These are phyloP conservation scores for Hemicrepidius hirtus DNA, from an alignment of 2,888 invertebrate species.

Conservation along the genomic window DNA sequence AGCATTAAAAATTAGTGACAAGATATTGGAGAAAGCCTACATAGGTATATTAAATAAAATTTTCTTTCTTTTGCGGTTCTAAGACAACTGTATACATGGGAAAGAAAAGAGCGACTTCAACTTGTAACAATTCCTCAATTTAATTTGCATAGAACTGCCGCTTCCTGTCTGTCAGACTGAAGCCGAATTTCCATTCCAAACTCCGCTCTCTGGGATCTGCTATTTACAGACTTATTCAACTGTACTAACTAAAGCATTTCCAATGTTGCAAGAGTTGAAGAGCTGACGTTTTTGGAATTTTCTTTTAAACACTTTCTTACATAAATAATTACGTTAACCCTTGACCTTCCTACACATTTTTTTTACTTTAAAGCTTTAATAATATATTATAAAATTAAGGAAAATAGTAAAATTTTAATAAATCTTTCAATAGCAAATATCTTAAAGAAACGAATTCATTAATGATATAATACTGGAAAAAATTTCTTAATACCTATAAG, in stretches of 20 bases:
- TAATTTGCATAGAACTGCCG: constrained; percentile 69
- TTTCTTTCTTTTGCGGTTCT: constrained; percentile 12
- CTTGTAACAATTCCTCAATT: constrained; percentile 70
- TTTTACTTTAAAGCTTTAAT: too few species aligned
- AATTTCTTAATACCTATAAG: neutral
- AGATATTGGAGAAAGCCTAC: neutral
- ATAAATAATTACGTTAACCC: neutral
- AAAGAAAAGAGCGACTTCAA: constrained; percentile 44
- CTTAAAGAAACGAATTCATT: too few species aligned
- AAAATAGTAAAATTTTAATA: too few species aligned
- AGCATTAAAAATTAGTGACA: neutral
- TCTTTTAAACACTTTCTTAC: neutral
- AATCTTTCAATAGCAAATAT: too few species aligned
- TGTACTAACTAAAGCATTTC: constrained; percentile 29
- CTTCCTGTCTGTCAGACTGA: constrained; percentile 67
- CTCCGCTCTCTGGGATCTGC: constrained; percentile 39
- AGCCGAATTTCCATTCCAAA: constrained; percentile 60
- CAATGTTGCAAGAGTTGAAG: constrained; percentile 1
- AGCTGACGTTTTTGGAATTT: constrained; percentile 2
- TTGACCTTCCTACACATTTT: too few species aligned
- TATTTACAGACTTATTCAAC: constrained; percentile 45
- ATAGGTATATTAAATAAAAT: neutral
- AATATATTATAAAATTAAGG: too few species aligned
- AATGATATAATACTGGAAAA: too few species aligned
- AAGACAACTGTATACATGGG: constrained; percentile 38